phyloP scores from a whole-genome alignment of 2,797 vertebrate species.

The Ctenochaetus hawaiiensis region DNA sequence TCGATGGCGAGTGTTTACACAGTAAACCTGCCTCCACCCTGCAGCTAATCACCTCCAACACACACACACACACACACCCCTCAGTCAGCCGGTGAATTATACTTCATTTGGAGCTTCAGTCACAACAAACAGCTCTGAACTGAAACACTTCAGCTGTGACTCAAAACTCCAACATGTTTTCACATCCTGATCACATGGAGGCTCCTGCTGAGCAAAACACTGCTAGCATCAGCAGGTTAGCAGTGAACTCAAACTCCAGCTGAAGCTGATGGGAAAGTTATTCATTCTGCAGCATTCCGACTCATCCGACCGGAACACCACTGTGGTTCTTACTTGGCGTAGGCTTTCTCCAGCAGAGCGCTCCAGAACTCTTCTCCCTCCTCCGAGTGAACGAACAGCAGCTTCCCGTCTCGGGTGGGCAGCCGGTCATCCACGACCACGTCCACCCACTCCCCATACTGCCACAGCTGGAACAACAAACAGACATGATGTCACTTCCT shows the following conservation, averaged over 20 bases:
- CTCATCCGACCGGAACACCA: neutral
- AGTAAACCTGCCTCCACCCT: constrained; percentile 27
- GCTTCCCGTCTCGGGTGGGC: constrained; percentile 87
- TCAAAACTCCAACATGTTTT: neutral
- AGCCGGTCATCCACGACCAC: constrained; percentile 91
- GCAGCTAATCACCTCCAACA: neutral
- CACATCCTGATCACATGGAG: too few species aligned
- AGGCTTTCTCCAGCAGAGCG: constrained; percentile 95
- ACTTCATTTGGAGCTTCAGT: neutral
- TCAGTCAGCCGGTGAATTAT: neutral
- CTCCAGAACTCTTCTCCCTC: constrained; percentile 92
- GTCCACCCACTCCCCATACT: constrained; percentile 90
- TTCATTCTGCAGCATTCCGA: too few species aligned
- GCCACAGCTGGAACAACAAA: constrained; percentile 86
- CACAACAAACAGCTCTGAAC: neutral
- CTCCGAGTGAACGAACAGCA: constrained; percentile 89
- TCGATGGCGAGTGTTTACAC: neutral
- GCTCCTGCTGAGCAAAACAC: too few species aligned
- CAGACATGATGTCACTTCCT: constrained; percentile 4
- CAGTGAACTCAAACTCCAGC: too few species aligned
- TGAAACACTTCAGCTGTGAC: neutral
- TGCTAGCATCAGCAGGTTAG: too few species aligned
- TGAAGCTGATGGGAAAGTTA: too few species aligned
- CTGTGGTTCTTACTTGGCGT: constrained; percentile 89
- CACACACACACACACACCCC: neutral